Evolutionary conservation across 2,113 vertebrate genomes (phyloP).

Genomic region (Pterocles burchelli): DNA sequence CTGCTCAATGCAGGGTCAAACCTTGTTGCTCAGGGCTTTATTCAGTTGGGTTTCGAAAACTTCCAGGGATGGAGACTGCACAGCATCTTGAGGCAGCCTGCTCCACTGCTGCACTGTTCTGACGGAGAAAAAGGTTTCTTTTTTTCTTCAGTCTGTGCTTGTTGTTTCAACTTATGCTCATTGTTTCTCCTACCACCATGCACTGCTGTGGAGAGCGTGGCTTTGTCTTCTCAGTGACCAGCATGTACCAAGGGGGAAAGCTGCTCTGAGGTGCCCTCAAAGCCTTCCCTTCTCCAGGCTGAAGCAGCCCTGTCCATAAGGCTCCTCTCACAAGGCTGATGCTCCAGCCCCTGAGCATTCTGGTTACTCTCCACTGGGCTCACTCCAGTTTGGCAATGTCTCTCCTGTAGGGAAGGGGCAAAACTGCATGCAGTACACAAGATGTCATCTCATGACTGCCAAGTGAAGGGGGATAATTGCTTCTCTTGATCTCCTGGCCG

Average conservation of each 20-base stretch:
- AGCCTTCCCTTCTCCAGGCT: background rate
- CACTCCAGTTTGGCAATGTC: background rate
- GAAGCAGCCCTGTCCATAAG: background rate
- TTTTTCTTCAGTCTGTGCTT: background rate
- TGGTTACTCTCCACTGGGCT: background rate
- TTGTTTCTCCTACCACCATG: background rate
- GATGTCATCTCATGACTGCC: background rate
- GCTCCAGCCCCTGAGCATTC: background rate
- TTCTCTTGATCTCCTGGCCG: background rate
- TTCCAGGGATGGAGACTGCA: too few species aligned
- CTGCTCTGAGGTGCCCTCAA: background rate
- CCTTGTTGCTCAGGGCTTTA: too few species aligned
- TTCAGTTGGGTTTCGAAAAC: too few species aligned
- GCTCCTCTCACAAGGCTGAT: background rate
- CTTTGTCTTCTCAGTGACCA: background rate
- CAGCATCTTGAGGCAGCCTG: background rate
- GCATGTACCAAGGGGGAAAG: background rate
- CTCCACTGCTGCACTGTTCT: background rate
- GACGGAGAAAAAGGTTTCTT: background rate
- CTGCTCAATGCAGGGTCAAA: too few species aligned
- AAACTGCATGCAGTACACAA: background rate
- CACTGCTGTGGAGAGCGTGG: background rate
- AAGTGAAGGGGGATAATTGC: background rate
- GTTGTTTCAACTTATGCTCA: background rate
- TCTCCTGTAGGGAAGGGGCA: background rate